Base-by-base conservation (phyloP, 2,888 invertebrate genomes). In the Aleiodes testaceus region DNA sequence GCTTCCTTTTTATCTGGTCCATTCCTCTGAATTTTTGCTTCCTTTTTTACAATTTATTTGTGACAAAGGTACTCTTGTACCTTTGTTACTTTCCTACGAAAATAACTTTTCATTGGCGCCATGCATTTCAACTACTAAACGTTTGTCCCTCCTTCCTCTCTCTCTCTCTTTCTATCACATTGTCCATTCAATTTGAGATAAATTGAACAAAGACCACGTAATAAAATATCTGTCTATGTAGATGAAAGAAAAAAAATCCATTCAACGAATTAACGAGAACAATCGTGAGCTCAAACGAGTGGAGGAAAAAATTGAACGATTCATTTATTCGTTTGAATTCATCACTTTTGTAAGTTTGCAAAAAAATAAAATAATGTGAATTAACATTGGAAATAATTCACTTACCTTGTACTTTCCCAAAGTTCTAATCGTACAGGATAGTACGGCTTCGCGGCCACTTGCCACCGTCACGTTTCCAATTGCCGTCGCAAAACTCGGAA, bases 401-500 rank as follows among this genome's bases (percentile, higher is more conserved):
- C 85, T 87, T 89, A 94, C 94, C 91, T 93, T 94, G 87, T 92
- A 93, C 81, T 92, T 91, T 53, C 93, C 93, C 70, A 94, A 89
- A 79, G 93, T 92, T 45, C 91, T 91, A 3, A 94, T 93, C 36
- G 92, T 91, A 82, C 94, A 94, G 69, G 92, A 92, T 6, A 94
- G 90, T 4, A 93, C 89, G 0, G 94, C 94, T 81, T 94, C 94
- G 70, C 93, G 89, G 44, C 94, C 94, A 26, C 93, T 89, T 5
- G 93, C 91, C 7, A 93, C 93, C 0, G 94, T 94, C 76, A 93
- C 92, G 85, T 94, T 94, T 76, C 91, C 90, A 73, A 94, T 93
- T 30, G 92, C 91, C 53, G 91, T 92, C 64, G 90, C 88, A 84
- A 94, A 94, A 82, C 92, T 92, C 0, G 94, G 94, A 76, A 81